Percentiles rank a stretch among this genome's conserved stretches.
Evolutionary conservation across 2,113 vertebrate species (phyloP).

Genomic region (Gymnobelideus leadbeateri): DNA sequence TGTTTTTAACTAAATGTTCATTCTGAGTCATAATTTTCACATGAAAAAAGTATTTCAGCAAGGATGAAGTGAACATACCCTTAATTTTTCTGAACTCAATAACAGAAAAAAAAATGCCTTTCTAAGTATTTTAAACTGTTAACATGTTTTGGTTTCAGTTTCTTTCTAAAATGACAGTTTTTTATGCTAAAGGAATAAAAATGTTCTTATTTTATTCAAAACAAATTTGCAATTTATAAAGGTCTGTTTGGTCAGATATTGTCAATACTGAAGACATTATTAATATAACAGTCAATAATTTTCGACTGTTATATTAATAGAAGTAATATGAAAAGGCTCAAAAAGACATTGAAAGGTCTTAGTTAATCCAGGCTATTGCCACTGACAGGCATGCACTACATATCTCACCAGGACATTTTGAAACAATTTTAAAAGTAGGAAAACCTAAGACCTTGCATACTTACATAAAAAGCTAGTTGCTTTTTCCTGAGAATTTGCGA

Average conservation of each 20-base stretch:
- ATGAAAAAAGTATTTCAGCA: slow-evolving; percentile 48
- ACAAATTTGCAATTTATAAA: slow-evolving; percentile 21
- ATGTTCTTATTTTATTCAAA: slow-evolving; percentile 56
- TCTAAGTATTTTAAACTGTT: slow-evolving; percentile 56
- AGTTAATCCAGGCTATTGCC: slow-evolving; percentile 20
- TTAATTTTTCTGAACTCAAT: slow-evolving; percentile 21
- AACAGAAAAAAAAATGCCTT: slow-evolving; percentile 27
- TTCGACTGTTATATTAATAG: slow-evolving; percentile 45
- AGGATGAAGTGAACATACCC: slow-evolving; percentile 15
- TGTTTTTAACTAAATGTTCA: neutral
- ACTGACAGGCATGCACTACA: neutral
- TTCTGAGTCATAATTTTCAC: neutral
- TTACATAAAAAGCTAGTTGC: neutral
- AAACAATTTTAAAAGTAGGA: neutral
- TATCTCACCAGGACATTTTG: slow-evolving; percentile 20
- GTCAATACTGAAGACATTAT: slow-evolving; percentile 54
- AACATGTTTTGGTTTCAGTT: slow-evolving; percentile 48
- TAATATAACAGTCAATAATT: slow-evolving; percentile 54
- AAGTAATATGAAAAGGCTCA: slow-evolving; percentile 64
- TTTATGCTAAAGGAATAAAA: slow-evolving; percentile 53
- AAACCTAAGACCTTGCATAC: slow-evolving; percentile 16
- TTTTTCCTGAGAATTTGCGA: neutral
- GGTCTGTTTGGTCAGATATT: slow-evolving; percentile 50
- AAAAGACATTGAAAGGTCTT: slow-evolving; percentile 37
- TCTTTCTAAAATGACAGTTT: slow-evolving; percentile 60